Percentiles rank a stretch among this genome's conserved stretches.
These are phyloP conservation scores for Oxyruncus cristatus DNA, from an alignment of 2,113 vertebrate genomes.

Conservation along the genomic window DNA sequence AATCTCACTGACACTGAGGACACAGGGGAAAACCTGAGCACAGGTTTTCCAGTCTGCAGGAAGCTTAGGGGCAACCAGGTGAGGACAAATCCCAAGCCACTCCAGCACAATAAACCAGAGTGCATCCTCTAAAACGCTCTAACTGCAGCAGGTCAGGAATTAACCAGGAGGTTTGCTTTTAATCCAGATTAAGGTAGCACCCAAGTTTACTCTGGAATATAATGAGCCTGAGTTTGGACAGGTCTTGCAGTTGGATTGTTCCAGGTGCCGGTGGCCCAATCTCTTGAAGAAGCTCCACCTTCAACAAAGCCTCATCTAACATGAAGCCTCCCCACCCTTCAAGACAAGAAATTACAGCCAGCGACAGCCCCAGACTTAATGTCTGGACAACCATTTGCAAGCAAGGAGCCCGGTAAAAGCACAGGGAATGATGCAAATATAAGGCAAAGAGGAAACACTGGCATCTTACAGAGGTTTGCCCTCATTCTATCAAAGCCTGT, in stretches of 20 bases:
- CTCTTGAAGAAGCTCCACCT: not conserved
- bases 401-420: not conserved
- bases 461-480: not conserved
- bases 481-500: slow-evolving; percentile 48
- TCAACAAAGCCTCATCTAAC: not conserved
- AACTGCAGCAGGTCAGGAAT: not conserved
- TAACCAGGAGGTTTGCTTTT: not conserved
- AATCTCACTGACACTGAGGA: not conserved
- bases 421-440: not conserved
- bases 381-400: not conserved
- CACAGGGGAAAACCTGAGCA: not conserved
- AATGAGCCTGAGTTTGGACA: not conserved
- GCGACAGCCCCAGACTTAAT: not conserved
- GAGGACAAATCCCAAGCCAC: not conserved
- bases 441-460: not conserved
- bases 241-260: not conserved
- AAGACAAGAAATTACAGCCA: not conserved
- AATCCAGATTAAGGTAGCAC: not conserved
- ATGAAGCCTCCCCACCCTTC: not conserved
- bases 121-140: not conserved
- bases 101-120: not conserved
- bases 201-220: not conserved
- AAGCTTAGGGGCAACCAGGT: not conserved
- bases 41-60: not conserved
- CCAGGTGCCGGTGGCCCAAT: fast-evolving